Evolutionary conservation across 37 sponge, comb jelly and placozoan genomes (phyloP), one percentile per base, ranked within the genome.

Genomic region (Amphimedon queenslandica): DNA sequence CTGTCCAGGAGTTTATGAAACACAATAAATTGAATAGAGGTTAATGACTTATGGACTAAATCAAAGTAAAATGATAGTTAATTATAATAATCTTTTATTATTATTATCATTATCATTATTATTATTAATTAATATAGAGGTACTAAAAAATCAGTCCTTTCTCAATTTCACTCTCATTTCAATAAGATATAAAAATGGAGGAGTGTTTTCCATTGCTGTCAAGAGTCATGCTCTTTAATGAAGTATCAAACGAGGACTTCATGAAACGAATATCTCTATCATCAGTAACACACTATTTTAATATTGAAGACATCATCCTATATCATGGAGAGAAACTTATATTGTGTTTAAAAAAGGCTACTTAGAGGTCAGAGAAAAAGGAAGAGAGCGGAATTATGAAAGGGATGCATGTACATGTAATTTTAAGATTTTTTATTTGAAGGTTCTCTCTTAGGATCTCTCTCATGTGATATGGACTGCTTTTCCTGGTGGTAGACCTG

Each of bases 281-380:
- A n/a, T 85, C 74, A 1, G 72, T 78, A 37, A 70, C 73, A 21
- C 82, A 84, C 47, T 30, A 77, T 32, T 88, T 81, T 82, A 66
- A 79, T 75, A 80, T 78, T 13, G 94, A 90, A 4, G 88, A 88
- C 60, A 71, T 82, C 31, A 58, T 92, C 21, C 64, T 87, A n/a
- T 92, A 92, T 42, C 23, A 61, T 55, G 83, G 92, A 42, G 92
- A 91, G 72, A 43, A 87, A 91, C 72, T 82, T 91, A 80, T 91
- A 86, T 58, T 82, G 68, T 58, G 51, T 91, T n/a, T n/a, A 73
- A 71, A 39, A 81, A 57, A 70, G 92, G 92, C 21, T 70, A 75
- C 53, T 83, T 91, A 25, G 92, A 91, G 77, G 91, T 90, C n/a
- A n/a, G n/a, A n/a, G n/a, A n/a, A n/a, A n/a, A n/a, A n/a, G 23